These are phyloP conservation scores for Drosophila lini DNA, from an alignment of 1,140 invertebrate species.

Conservation along the genomic window DNA sequence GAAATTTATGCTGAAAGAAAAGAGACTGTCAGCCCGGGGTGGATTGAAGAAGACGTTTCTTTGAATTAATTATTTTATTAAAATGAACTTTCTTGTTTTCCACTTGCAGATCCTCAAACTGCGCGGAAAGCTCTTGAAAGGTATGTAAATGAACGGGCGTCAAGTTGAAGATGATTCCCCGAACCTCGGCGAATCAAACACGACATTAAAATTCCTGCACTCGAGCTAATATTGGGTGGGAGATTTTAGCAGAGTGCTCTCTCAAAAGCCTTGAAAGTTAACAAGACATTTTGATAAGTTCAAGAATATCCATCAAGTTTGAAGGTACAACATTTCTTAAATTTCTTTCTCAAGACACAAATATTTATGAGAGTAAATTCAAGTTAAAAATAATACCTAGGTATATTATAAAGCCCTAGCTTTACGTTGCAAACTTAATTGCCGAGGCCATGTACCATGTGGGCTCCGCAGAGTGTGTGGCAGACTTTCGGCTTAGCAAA, in stretches of 20 bases:
- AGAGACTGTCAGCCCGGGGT: conserved; percentile 25
- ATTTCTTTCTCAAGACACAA: no score
- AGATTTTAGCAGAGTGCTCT: background rate
- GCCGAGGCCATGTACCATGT: conserved; percentile 9
- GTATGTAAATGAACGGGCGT: conserved; percentile 25
- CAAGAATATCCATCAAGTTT: background rate
- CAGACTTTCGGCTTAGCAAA: conserved; percentile 32
- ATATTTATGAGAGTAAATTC: background rate
- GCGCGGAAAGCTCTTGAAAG: conserved; percentile 18
- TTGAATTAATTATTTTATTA: conserved; percentile 49
- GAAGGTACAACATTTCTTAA: background rate
- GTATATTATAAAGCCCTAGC: no score
- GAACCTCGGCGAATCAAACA: background rate
- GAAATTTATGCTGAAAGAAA: conserved; percentile 26
- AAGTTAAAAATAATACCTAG: background rate
- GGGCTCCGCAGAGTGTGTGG: background rate
- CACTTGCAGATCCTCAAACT: conserved; percentile 26
- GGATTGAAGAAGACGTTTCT: conserved; percentile 14
- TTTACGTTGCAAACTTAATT: conserved; percentile 7
- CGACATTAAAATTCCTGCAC: conserved; percentile 1
- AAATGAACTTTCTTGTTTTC: conserved; percentile 32
- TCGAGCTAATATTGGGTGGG: background rate
- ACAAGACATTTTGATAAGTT: conserved; percentile 1
- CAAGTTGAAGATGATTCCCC: background rate
- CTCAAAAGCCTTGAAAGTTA: background rate